Percentiles rank a stretch among this genome's conserved stretches.
Evolutionary conservation across 1,140 invertebrate species (phyloP).

Genomic region (Bombus superbus): DNA sequence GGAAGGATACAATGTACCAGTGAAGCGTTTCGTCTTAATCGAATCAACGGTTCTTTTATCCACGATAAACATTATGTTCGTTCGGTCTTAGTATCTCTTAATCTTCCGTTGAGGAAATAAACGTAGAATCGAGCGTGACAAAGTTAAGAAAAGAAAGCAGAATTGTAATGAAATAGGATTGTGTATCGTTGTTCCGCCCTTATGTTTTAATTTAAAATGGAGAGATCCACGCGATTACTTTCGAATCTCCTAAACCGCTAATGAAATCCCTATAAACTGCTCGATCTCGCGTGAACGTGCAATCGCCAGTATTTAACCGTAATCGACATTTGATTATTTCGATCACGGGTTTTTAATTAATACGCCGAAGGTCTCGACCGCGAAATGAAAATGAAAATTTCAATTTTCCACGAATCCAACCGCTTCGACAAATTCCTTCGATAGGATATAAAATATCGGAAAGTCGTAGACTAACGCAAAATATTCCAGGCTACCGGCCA

Average conservation of each 20-base stretch:
- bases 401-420: not conserved
- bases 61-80: no score
- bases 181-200: no score
- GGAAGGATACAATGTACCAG: not conserved
- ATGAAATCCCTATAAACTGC: not conserved
- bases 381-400: not conserved
- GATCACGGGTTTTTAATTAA: constrained; percentile 2
- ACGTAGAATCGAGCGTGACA: no score
- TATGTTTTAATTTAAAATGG: no score
- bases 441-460: not conserved
- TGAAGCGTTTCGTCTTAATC: no score
- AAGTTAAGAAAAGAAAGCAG: no score
- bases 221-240: no score
- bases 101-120: no score
- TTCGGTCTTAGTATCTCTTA: no score
- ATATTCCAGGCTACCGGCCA: not conserved
- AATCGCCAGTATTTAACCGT: not conserved
- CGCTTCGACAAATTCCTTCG: not conserved
- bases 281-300: not conserved
- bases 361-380: not conserved
- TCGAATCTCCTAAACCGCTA: no score
- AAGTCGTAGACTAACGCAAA: not conserved
- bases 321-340: constrained; percentile 1
- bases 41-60: no score
- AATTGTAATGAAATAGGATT: no score